Percentiles rank a stretch among this genome's conserved stretches.
Evolutionary conservation across 2,113 vertebrate species (phyloP).

Genomic region (Phalacrocorax pelagicus): DNA sequence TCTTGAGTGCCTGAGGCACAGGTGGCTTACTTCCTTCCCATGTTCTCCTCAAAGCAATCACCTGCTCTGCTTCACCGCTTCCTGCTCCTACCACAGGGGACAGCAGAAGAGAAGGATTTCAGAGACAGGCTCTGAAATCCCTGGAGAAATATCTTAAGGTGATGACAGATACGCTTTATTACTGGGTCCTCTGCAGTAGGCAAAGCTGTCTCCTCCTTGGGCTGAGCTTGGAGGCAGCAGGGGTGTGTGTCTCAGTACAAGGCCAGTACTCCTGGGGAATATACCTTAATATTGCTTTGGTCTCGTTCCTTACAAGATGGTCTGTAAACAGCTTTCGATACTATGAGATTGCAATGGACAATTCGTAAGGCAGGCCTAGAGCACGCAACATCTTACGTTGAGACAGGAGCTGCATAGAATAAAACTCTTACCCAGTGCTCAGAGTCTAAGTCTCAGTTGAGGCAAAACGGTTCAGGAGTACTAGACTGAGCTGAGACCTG

Average conservation of each 20-base stretch:
- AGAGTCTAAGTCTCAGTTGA: neutral
- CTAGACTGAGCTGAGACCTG: neutral
- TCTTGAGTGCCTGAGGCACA: neutral
- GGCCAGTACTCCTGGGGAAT: neutral
- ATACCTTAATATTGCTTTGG: neutral
- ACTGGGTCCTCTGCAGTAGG: neutral
- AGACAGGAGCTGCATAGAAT: neutral
- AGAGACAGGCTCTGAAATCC: neutral
- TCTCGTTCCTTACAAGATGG: neutral
- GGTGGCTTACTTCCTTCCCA: neutral
- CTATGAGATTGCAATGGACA: neutral
- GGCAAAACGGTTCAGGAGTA: fast-evolving
- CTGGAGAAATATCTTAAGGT: neutral
- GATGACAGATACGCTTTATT: neutral
- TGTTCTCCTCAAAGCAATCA: neutral
- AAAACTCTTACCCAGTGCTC: neutral
- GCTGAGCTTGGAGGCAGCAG: neutral
- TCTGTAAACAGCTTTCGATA: neutral
- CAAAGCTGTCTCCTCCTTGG: neutral
- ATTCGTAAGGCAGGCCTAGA: neutral
- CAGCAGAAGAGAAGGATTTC: neutral
- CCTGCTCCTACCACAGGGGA: neutral
- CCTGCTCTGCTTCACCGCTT: neutral
- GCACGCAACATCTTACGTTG: neutral
- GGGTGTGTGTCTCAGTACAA: neutral